Base-by-base conservation (phyloP, 2,113 vertebrate species). In the Xerus inauris region DNA sequence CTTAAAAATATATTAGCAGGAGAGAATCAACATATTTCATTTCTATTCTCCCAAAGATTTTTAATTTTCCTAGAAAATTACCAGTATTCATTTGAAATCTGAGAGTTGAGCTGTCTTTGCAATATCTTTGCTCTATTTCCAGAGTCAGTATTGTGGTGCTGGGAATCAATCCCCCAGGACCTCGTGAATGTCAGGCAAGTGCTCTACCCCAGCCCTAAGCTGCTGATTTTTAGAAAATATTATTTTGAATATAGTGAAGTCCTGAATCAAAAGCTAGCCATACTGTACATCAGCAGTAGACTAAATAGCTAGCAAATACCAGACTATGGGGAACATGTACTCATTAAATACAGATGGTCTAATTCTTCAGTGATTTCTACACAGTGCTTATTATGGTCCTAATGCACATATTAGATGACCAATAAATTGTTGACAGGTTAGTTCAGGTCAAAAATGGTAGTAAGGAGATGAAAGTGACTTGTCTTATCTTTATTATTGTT, bases 21-120 rank as follows among this genome's bases (percentile, higher is more conserved):
- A 13, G n/a, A 90, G 42, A 87, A 88, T 87, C 69, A 87, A 79
- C n/a, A 54, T 0, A 45, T 64, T 84, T 93, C 54, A 4, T 59
- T 83, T 89, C 2, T 45, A 6, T 45, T 59, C 40, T 89, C 26
- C 5, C 19, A 75, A 69, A 96, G 22, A 77, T 81, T 62, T 62
- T 89, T 67, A 84, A 9, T 94, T 96, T 93, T 49, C 22, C 20
- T 76, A 71, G 49, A 86, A 84, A 64, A 45, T 88, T 88, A 91
- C 49, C 32, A 69, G 73, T 42, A 67, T 32, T 64, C 45, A 47
- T 49, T 82, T 77, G 54, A 89, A 92, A 95, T 87, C 40, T 84
- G 65, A 67, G 85, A 47, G 3, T 38, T 77, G 59, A 38, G 17
- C 65, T 93, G 26, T 54, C 16, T 82, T 87, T 79, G 12, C 2